Evolutionary conservation across 92 coral and sea anemone species (phyloP).

Genomic region (Siderastrea siderea): DNA sequence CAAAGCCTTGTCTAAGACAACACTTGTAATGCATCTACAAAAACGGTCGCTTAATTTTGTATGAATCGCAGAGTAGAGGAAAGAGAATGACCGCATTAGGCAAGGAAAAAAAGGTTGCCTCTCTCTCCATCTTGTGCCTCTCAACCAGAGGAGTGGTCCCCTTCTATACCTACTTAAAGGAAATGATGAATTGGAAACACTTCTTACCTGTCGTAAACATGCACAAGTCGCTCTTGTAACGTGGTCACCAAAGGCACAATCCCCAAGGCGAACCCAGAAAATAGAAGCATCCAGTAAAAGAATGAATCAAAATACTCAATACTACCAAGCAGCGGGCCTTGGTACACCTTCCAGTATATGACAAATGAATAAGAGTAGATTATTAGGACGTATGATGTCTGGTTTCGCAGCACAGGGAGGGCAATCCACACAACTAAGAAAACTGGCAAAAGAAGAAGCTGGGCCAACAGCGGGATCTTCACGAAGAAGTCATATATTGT

Average conservation of each 20-base stretch:
- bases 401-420: slow-evolving; percentile 78
- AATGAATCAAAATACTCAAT: slow-evolving; percentile 12
- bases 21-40: too few relatives aligned
- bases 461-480: slow-evolving; percentile 54
- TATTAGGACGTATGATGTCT: slow-evolving; percentile 66
- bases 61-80: too few relatives aligned
- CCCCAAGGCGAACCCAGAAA: slow-evolving; percentile 75
- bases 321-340: slow-evolving; percentile 48
- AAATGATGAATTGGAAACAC: too few relatives aligned
- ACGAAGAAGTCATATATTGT: slow-evolving; percentile 2
- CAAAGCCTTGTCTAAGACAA: too few relatives aligned
- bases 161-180: too few relatives aligned
- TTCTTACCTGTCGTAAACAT: slow-evolving; percentile 69
- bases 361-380: slow-evolving; percentile 76
- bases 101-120: too few relatives aligned
- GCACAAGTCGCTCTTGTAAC: slow-evolving; percentile 61
- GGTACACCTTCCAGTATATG: slow-evolving; percentile 80
- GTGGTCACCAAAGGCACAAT: slow-evolving; percentile 56
- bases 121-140: too few relatives aligned
- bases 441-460: background rate
- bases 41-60: too few relatives aligned
- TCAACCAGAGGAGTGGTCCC: too few relatives aligned
- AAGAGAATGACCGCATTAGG: too few relatives aligned
- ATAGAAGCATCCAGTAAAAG: slow-evolving; percentile 52
- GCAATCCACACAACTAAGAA: slow-evolving; percentile 66